phyloP scores from a whole-genome alignment of 2,888 invertebrate species.

The Ligdia adustata region DNA sequence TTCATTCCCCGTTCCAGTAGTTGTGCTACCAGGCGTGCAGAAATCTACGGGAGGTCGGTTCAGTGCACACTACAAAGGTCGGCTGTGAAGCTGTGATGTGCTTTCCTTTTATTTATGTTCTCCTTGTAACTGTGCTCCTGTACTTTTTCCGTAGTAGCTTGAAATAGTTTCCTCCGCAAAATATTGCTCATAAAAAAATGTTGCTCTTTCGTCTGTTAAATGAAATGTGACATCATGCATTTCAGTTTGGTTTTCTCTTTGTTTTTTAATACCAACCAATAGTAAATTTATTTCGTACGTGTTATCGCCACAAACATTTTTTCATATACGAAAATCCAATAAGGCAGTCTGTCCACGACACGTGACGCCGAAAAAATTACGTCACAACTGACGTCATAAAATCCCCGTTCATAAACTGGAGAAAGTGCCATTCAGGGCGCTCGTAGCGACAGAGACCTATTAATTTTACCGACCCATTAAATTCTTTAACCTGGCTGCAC shows the following conservation, averaged over 20 bases:
- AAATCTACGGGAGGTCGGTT: constrained; percentile 63
- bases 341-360: constrained; percentile 75
- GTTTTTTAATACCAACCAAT: too few species aligned
- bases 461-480: constrained; percentile 77
- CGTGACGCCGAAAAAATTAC: constrained; percentile 71
- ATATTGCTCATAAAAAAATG: too few species aligned
- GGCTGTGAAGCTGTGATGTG: constrained; percentile 60
- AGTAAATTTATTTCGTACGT: too few species aligned
- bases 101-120: constrained; percentile 66
- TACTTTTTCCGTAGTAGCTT: constrained; percentile 3
- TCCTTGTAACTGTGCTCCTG: constrained; percentile 50
- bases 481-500: too few species aligned
- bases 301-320: too few species aligned
- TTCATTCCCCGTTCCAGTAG: constrained; percentile 66
- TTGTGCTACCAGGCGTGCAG: constrained; percentile 61
- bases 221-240: too few species aligned
- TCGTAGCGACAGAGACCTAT: constrained; percentile 68
- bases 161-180: constrained; percentile 1
- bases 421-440: constrained; percentile 65
- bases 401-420: constrained; percentile 76
- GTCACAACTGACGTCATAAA: constrained; percentile 69
- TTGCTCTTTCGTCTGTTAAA: too few species aligned
- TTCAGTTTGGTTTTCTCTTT: too few species aligned
- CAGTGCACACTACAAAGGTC: constrained; percentile 70
- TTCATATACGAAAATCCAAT: constrained; percentile 65